Base-by-base conservation (phyloP, 2,888 invertebrate genomes). In the Latrodectus elegans region DNA sequence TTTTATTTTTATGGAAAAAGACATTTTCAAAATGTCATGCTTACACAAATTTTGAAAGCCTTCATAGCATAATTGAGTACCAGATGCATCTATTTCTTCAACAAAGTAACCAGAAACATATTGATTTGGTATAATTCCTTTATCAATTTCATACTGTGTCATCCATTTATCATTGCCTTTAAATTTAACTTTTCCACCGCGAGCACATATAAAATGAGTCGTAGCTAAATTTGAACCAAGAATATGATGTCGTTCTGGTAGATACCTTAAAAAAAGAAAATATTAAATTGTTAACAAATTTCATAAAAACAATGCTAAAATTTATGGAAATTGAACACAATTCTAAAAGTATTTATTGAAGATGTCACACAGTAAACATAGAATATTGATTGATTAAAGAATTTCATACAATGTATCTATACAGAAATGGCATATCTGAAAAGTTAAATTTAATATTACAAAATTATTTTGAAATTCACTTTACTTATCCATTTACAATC, bases 11-110 rank as follows among this genome's bases (percentile, higher is more conserved):
- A 38, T 38, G 6, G 38, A 38, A 38, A 38, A 38, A 38, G 38
- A 6, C 6, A 38, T 38, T 6, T 38, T 38, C 22, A 76, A 76
- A 38, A 64, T 14, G 8, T 4, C 8, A 81, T 26, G 73, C 90
- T 89, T 91, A 93, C 93, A 92, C 15, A 98, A 92, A 92, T 97
- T 97, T 75, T 94, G 94, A 38, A 98, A 91, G 0, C 97, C 97
- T 92, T 97, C 97, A 91, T 96, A 97, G 91, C 95, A 94, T 0
- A 99, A 92, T 60, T 93, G 92, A 91, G 96, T 95, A 75, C 94
- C 94, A 8, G 95, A 94, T 80, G 95, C 96, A 92, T 98, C 97
- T 26, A 99, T 93, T 0, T 95, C 97, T 92, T 97, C 96, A 8
- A 99, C 91, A 89, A 94, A 92, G 91, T 94, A 95, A 1, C 94